These are phyloP conservation scores for Paradoxurus hermaphroditus DNA, from an alignment of 2,113 vertebrate species.

Conservation along the genomic window DNA sequence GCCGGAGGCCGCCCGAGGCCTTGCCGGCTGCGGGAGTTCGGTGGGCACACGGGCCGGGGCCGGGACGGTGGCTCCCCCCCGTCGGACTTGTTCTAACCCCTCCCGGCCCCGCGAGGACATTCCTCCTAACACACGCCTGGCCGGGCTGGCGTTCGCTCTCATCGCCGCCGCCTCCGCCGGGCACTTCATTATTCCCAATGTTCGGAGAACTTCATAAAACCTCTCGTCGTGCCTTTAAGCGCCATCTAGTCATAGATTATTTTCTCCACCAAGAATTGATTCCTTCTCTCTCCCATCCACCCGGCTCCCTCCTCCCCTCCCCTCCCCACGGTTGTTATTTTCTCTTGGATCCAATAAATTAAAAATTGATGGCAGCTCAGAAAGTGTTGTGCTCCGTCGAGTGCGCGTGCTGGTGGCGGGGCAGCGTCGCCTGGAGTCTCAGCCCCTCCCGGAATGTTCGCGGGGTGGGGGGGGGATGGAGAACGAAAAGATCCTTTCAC, in stretches of 20 bases:
- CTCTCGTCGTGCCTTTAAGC: neutral
- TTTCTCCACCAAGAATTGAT: slow-evolving; percentile 36
- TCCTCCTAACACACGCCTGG: rapidly evolving
- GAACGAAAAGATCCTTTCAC: neutral
- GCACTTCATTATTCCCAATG: neutral
- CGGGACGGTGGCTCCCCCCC: neutral
- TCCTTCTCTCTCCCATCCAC: neutral
- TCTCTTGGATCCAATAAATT: slow-evolving; percentile 67
- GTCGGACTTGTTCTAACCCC: neutral
- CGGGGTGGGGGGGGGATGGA: neutral
- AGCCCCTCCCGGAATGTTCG: slow-evolving; percentile 6
- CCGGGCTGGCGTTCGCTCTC: rapidly evolving
- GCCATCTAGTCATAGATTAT: neutral
- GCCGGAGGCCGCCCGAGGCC: neutral
- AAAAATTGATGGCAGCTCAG: slow-evolving; percentile 64
- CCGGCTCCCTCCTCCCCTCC: neutral
- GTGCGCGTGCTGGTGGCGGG: neutral
- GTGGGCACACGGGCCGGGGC: neutral
- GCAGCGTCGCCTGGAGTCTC: neutral
- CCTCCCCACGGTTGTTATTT: slow-evolving; percentile 28
- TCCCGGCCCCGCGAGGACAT: rapidly evolving
- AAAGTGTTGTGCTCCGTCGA: neutral
- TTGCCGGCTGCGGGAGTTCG: neutral
- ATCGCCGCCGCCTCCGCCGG: neutral
- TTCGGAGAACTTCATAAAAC: slow-evolving; percentile 22